Conservation (phyloP, 2,113 vertebrate genomes). For the Thalassarche chlororhynchos region DNA sequence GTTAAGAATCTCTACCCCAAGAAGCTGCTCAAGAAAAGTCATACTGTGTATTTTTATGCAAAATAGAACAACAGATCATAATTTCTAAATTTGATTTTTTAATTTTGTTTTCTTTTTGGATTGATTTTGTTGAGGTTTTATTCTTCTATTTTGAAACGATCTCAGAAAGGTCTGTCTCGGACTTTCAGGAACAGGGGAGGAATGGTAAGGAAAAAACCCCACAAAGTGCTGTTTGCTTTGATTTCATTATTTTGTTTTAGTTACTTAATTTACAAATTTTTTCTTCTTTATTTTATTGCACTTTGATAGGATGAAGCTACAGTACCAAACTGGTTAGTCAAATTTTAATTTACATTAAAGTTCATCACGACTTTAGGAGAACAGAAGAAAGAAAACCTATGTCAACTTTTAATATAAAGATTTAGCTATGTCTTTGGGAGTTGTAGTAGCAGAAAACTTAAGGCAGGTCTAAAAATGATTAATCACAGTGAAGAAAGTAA, state of each 20-base stretch:
- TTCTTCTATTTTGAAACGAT: not conserved
- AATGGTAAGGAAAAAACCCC: accelerated
- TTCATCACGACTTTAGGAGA: not conserved
- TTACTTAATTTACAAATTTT: not conserved
- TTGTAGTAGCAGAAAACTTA: not conserved
- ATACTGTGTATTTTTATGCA: not conserved
- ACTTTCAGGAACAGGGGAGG: not conserved
- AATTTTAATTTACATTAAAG: not conserved
- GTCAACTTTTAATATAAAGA: not conserved
- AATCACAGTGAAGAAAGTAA: not conserved
- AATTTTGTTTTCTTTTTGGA: not conserved
- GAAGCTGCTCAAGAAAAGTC: not conserved
- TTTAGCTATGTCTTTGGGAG: not conserved
- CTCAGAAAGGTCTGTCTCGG: not conserved
- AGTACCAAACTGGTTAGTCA: not conserved
- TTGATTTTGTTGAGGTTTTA: not conserved
- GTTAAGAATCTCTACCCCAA: not conserved
- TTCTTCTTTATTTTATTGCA: not conserved
- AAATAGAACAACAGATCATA: not conserved
- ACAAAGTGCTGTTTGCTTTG: not conserved
- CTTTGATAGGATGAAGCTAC: not conserved
- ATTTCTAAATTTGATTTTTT: not conserved
- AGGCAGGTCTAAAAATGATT: not conserved
- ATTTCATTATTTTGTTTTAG: not conserved
- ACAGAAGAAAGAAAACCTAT: not conserved